Evolutionary conservation across 2,113 vertebrate species (phyloP).

Genomic region (Mormyrus iriodes): DNA sequence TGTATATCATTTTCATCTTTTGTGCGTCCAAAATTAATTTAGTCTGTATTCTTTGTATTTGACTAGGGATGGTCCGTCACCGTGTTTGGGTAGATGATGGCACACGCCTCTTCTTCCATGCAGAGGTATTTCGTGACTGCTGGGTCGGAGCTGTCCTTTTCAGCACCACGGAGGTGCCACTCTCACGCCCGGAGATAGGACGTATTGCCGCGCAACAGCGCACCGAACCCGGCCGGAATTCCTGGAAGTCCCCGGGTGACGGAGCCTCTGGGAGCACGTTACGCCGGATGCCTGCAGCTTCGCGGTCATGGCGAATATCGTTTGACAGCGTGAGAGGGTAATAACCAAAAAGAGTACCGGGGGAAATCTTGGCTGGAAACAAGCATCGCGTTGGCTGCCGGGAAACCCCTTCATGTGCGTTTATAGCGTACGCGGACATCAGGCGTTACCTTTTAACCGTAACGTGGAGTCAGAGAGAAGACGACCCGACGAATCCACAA

Average conservation of each 20-base stretch:
- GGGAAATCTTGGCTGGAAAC: slow-evolving; percentile 21
- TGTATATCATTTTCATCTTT: not conserved
- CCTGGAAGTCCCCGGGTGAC: slow-evolving; percentile 21
- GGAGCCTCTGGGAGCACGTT: not conserved
- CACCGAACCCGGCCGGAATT: slow-evolving; percentile 25
- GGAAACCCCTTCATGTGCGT: slow-evolving; percentile 29
- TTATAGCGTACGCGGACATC: slow-evolving; percentile 19
- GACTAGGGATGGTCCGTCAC: not conserved
- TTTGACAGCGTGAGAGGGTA: not conserved
- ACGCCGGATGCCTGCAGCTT: not conserved
- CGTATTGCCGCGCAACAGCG: slow-evolving; percentile 61
- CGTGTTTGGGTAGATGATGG: not conserved
- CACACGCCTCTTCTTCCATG: slow-evolving; percentile 10
- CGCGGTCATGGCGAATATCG: slow-evolving; percentile 22
- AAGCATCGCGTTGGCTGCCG: slow-evolving; percentile 29
- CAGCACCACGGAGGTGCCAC: slow-evolving; percentile 27
- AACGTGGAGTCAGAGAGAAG: slow-evolving; percentile 26
- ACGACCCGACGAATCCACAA: slow-evolving; percentile 23
- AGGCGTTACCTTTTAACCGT: not conserved
- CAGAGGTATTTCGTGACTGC: slow-evolving; percentile 31
- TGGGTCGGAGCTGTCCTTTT: slow-evolving; percentile 36
- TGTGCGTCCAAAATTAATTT: not conserved
- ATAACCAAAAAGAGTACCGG: slow-evolving; percentile 14
- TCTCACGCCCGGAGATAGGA: slow-evolving; percentile 31
- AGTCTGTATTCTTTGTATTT: not conserved